Conservation (phyloP, 2,113 vertebrate genomes). For the Zosterops borbonicus region DNA sequence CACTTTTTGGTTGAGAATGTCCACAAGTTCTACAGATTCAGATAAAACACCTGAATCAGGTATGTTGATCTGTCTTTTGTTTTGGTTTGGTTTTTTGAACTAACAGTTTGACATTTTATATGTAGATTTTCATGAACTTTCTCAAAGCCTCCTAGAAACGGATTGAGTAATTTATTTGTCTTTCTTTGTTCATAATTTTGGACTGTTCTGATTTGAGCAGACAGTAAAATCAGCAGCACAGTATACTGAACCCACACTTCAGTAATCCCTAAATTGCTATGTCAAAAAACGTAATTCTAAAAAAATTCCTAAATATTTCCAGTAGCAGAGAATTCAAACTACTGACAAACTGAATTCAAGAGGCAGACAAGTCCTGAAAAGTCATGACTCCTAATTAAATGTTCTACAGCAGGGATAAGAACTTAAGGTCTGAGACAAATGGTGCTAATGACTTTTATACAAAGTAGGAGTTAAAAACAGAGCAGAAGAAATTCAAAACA, state of each 20-base stretch:
- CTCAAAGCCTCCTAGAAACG: neutral
- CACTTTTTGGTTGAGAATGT: neutral
- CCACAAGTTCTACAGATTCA: neutral
- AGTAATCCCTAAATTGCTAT: neutral
- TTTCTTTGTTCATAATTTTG: neutral
- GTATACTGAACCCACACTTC: neutral
- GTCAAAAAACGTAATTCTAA: neutral
- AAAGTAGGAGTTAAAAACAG: neutral
- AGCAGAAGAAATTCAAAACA: neutral
- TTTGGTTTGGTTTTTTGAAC: neutral
- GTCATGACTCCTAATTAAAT: neutral
- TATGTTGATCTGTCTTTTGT: neutral
- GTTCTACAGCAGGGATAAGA: neutral
- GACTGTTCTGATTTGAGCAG: neutral
- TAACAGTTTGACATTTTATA: neutral
- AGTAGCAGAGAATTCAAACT: neutral
- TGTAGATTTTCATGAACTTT: neutral
- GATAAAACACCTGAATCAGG: neutral
- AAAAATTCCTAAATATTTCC: neutral
- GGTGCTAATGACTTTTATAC: neutral
- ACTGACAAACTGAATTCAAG: neutral
- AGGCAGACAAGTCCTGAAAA: neutral
- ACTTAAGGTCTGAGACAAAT: neutral
- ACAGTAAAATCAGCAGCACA: neutral
- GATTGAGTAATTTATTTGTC: neutral